Evolutionary conservation across 2,888 invertebrate species (phyloP), one percentile per base, ranked within the genome.

Genomic region (Nesidiocoris tenuis): DNA sequence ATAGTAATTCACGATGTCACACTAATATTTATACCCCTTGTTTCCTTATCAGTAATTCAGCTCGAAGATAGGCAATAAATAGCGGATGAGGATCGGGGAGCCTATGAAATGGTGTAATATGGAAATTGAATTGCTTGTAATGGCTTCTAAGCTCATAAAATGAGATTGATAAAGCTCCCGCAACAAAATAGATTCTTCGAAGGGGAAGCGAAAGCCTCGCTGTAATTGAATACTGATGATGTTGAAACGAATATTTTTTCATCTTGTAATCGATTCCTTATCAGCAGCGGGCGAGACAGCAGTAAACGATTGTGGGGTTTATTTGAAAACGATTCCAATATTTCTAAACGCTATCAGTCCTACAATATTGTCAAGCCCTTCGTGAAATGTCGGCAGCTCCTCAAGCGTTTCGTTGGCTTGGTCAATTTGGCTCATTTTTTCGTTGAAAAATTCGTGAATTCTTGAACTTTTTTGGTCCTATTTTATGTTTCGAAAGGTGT

Each of bases 81-180:
- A 39, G 39, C 12, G 3, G 39, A 12, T 7, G 39, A 12, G 39
- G 39, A 39, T 39, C 12, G 5, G 5, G 39, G 12, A 39, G 39
- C 39, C 39, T 39, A 39, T 39, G 39, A 39, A 39, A 39, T 39
- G 23, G 24, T 70, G 17, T 57, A 5, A 23, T 59, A 70, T 70
- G 70, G 54, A 54, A 70, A 70, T 70, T 56, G 59, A 70, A 70
- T 70, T 70, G 70, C 70, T 7, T 70, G 22, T 54, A 70, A 70
- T 54, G 70, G 59, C 24, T 19, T 59, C 59, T 24, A 25, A 70
- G 57, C 70, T 70, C 70, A 70, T 70, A 70, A 70, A 70, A 59
- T 70, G 25, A 59, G 70, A 70, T 70, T 70, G 70, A 70, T 70
- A 70, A 25, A 22, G 59, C 24, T 17, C 57, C 61, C 54, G 19